Percentiles rank a stretch among this genome's conserved stretches.
These are phyloP conservation scores for Bellardia pandia DNA, from an alignment of 2,888 invertebrate species.

Conservation along the genomic window DNA sequence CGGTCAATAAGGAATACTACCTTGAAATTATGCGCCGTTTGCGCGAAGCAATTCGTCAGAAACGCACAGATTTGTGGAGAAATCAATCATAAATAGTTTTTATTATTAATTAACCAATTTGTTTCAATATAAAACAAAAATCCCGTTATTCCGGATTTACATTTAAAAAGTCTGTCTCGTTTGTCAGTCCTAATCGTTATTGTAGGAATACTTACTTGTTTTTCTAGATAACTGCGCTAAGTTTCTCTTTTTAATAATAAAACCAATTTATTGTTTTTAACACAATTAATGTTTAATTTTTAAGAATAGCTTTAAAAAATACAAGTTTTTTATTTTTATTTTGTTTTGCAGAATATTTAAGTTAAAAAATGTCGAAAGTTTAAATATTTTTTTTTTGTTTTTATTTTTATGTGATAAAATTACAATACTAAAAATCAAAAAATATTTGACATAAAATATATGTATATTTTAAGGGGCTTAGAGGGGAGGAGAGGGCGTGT, in stretches of 20 bases:
- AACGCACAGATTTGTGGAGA: too few species aligned
- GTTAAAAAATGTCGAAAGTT: constrained; percentile 73
- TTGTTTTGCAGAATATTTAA: constrained; percentile 71
- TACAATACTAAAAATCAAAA: constrained; percentile 66
- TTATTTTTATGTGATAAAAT: constrained; percentile 66
- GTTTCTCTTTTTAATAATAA: constrained; percentile 38
- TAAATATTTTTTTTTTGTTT: constrained; percentile 58
- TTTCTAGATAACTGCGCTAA: neutral
- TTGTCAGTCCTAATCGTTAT: too few species aligned
- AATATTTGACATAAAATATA: constrained; percentile 64
- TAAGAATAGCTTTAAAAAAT: constrained; percentile 75
- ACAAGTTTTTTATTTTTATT: constrained; percentile 65
- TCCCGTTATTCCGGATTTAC: too few species aligned
- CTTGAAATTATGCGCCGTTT: too few species aligned
- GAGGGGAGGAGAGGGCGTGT: neutral
- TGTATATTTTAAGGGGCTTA: neutral
- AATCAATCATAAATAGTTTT: too few species aligned
- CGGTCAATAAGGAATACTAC: too few species aligned
- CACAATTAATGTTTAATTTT: constrained; percentile 75
- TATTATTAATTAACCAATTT: too few species aligned
- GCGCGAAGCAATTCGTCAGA: too few species aligned
- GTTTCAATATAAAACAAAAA: too few species aligned
- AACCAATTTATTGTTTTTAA: constrained; percentile 72
- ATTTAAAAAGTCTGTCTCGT: too few species aligned
- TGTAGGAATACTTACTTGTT: too few species aligned